phyloP scores from a whole-genome alignment of 2,113 vertebrate species.

The Syngnathus scovelli region DNA sequence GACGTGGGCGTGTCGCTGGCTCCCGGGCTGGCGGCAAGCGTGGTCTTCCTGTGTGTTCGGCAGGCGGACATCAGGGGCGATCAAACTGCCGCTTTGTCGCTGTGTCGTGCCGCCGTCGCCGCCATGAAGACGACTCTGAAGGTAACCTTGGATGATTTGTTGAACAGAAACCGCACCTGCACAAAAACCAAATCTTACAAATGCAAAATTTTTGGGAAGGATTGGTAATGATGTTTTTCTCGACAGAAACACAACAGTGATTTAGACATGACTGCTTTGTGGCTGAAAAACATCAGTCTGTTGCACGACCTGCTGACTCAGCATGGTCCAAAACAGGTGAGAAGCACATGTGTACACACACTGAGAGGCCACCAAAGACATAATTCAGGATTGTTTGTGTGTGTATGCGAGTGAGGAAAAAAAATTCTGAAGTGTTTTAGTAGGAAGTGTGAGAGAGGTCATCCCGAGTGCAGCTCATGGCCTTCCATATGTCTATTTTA shows the following conservation, averaged over 20 bases:
- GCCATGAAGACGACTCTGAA: conserved; percentile 74
- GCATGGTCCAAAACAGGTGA: conserved; percentile 58
- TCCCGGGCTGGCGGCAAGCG: conserved; percentile 64
- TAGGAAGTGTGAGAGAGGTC: background rate
- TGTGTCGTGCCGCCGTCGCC: conserved; percentile 51
- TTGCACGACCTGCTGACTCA: conserved; percentile 72
- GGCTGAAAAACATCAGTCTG: conserved; percentile 71
- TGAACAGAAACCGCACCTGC: background rate
- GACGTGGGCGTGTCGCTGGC: conserved; percentile 54
- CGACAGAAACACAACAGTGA: conserved; percentile 67
- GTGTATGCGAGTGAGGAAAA: background rate
- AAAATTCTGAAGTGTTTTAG: background rate
- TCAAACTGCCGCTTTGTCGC: conserved; percentile 30
- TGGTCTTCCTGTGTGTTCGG: conserved; percentile 74
- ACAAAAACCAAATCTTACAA: background rate
- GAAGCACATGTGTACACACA: background rate
- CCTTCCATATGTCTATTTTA: conserved; percentile 16
- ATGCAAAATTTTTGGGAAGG: background rate
- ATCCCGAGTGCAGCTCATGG: background rate
- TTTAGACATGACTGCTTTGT: conserved; percentile 61
- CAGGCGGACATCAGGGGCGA: conserved; percentile 65
- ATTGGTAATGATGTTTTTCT: background rate
- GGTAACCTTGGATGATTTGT: conserved; percentile 54
- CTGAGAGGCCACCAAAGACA: too few species aligned
- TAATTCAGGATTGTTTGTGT: background rate